These are phyloP conservation scores for Serripes groenlandicus DNA, from an alignment of 2,888 invertebrate species.

Conservation along the genomic window DNA sequence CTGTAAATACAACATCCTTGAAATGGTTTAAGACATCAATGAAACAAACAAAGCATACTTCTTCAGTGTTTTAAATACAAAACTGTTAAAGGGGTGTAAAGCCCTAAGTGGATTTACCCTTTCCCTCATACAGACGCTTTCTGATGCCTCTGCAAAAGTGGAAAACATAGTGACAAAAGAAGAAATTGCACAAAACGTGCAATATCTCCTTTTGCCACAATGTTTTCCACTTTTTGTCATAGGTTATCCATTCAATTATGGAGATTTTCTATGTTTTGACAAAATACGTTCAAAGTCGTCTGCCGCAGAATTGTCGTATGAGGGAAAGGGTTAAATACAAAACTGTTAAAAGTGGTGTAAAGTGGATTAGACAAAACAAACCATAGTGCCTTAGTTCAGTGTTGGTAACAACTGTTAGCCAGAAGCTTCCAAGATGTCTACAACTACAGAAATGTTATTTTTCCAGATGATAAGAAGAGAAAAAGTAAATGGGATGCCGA, in stretches of 20 bases:
- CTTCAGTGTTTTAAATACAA: too few species aligned
- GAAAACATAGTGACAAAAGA: neutral
- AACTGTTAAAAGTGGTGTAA: too few species aligned
- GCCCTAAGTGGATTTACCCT: neutral
- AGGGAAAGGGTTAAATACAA: neutral
- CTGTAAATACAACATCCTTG: too few species aligned
- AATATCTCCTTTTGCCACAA: neutral
- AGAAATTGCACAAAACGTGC: neutral
- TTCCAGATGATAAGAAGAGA: constrained; percentile 83
- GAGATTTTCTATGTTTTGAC: neutral
- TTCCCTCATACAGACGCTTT: neutral
- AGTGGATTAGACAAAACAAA: too few species aligned
- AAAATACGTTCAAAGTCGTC: neutral
- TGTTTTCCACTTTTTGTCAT: neutral
- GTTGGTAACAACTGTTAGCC: too few species aligned
- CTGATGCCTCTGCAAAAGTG: neutral
- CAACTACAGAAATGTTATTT: too few species aligned
- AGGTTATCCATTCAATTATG: too few species aligned
- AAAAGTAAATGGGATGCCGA: constrained; percentile 84
- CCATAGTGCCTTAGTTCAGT: too few species aligned
- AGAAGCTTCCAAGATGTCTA: too few species aligned
- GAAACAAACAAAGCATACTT: too few species aligned
- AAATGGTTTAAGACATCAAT: too few species aligned
- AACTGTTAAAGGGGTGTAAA: too few species aligned
- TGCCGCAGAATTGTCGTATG: neutral